Evolutionary conservation across 2,888 invertebrate genomes (phyloP), one percentile per base, ranked within the genome.

Genomic region (Clivina fossor): DNA sequence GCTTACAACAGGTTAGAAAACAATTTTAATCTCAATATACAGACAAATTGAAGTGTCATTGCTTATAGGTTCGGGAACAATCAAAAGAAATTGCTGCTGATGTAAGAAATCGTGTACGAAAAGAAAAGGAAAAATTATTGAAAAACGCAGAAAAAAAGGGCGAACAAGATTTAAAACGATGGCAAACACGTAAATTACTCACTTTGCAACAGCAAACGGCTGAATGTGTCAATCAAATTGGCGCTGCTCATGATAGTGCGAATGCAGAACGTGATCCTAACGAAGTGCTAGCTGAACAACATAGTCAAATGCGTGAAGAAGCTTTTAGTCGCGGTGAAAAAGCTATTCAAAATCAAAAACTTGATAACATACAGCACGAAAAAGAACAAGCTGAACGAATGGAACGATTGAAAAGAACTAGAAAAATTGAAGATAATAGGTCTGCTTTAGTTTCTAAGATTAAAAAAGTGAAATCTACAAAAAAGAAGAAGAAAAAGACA

Each of bases 1-100:
- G 84, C 60, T 67, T 84, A 55, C 76, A 81, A 65, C 83, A 85
- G 76, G 84, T 84, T 68, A n/a, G n/a, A n/a, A n/a, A n/a, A n/a
- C n/a, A n/a, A n/a, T n/a, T n/a, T n/a, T n/a, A 61, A 62, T 61
- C n/a, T n/a, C n/a, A n/a, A n/a, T n/a, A n/a, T n/a, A n/a, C n/a
- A n/a, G n/a, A n/a, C 22, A 51, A 11, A 16, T 5, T 2, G 5
- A 16, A 19, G 3, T 15, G 47, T 24, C 28, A 4, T 0, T 35
- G 35, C 11, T 3, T 13, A n/a, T 57, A 83, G 83, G 82, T 82
- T 26, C 76, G 84, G 18, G 79, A 82, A 60, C 80, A 83, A 63
- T 82, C 83, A 0, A 84, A 79, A 63, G 77, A 79, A 60, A 73
- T 84, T 60, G 81, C 85, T 1, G 76, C 76, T 33, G 69, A 72